These are phyloP conservation scores for Drosophila acutilabella DNA, from an alignment of 2,888 invertebrate genomes.

Conservation along the genomic window DNA sequence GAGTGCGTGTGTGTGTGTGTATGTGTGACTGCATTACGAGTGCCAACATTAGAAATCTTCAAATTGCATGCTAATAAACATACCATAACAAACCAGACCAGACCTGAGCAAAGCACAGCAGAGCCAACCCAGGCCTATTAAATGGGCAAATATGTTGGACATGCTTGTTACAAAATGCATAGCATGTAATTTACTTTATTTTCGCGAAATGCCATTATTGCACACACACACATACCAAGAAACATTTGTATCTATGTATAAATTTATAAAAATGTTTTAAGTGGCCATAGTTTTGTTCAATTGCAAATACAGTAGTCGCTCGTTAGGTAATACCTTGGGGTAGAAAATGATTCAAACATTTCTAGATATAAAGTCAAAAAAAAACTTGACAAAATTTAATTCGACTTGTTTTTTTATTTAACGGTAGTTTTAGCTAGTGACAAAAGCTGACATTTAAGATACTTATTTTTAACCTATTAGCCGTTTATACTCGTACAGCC, in stretches of 20 bases:
- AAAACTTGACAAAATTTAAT: no score
- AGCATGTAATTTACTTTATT: slow-evolving; percentile 70
- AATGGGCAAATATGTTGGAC: slow-evolving; percentile 76
- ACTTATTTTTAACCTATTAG: no score
- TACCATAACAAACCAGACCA: slow-evolving; percentile 35
- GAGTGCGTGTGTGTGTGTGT: slow-evolving; percentile 19
- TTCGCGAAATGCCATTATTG: slow-evolving; percentile 61
- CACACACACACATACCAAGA: background rate
- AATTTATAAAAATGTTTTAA: background rate
- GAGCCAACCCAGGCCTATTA: slow-evolving; percentile 48
- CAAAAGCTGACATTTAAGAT: no score
- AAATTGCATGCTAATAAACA: slow-evolving; percentile 76
- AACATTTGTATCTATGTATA: background rate
- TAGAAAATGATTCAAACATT: background rate
- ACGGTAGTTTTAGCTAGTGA: no score
- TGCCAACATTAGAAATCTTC: slow-evolving; percentile 72
- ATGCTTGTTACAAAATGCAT: slow-evolving; percentile 76
- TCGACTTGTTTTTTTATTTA: no score
- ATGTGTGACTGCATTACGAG: slow-evolving; percentile 56
- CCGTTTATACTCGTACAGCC: no score
- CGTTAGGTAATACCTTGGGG: background rate
- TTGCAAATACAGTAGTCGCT: slow-evolving; percentile 4
- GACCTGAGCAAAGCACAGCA: slow-evolving; percentile 5
- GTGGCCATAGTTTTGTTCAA: background rate
- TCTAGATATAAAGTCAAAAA: no score